Evolutionary conservation across 2,888 invertebrate species (phyloP), one percentile per base, ranked within the genome.

Genomic region (Drosophila testacea): DNA sequence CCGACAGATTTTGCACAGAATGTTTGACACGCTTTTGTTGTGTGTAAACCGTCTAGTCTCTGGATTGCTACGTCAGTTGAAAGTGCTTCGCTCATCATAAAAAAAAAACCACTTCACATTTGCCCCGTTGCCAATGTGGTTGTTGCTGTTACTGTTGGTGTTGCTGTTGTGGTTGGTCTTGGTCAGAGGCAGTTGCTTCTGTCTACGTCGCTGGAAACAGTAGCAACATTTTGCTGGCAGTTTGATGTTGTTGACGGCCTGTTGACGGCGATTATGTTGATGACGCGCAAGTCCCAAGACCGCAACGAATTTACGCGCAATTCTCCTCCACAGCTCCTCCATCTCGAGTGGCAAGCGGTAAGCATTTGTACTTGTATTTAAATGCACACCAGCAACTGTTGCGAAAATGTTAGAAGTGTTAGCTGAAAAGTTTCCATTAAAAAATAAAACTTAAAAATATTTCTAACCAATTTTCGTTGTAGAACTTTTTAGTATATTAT

Each of bases 291-390:
- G 55, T 70, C 64, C 66, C 46, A 47, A 78, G 78, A 85, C 85
- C 85, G 88, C 85, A 85, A 86, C 85, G 72, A 85, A 88, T 83
- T 88, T 86, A 83, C 85, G 88, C 88, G 86, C 88, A 83, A 88
- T 86, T 85, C 85, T 81, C 85, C 82, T 81, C 82, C 82, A 67
- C 67, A 48, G 52, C 54, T 75, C 52, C 74, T 56, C 51, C 69
- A 69, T 30, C 42, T 80, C 73, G 70, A 80, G 81, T 80, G 76
- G 79, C 73, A 76, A 79, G 74, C 74, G 66, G 66, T 46, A 61
- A 63, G 70, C 74, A 73, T 78, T 77, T 73, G 74, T 73, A 78
- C 73, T 70, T 63, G 74, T 73, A 70, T 77, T 70, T 70, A 70
- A 78, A 73, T 55, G 38, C 32, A 77, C 59, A 54, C 75, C 48